Conservation (phyloP, 2,113 vertebrate genomes). For the Reinhardtius hippoglossoides region DNA sequence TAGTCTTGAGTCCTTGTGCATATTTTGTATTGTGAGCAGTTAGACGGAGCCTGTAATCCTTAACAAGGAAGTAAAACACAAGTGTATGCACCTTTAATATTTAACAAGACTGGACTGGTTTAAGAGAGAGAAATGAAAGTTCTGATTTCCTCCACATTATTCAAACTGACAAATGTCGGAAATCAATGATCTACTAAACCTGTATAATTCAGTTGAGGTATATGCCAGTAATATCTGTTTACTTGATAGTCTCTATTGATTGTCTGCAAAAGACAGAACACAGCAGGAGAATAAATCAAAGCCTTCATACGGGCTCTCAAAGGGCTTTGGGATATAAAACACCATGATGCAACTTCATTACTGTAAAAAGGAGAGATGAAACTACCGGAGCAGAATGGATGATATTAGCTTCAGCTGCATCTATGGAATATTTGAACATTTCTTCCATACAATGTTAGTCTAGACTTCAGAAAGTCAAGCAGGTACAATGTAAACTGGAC, state of each 20-base stretch:
- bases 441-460: constrained; percentile 9
- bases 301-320: constrained; percentile 39
- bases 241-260: constrained; percentile 68
- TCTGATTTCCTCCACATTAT: constrained; percentile 30
- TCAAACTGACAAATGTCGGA: constrained; percentile 35
- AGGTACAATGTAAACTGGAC: not conserved
- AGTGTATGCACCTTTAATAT: not conserved
- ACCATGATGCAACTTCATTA: constrained; percentile 47
- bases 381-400: constrained; percentile 29
- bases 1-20: not conserved
- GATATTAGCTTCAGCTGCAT: constrained; percentile 29
- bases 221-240: constrained; percentile 64
- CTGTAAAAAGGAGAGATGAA: constrained; percentile 62
- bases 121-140: not conserved
- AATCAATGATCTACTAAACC: constrained; percentile 44
- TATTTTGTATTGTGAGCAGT: not conserved
- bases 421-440: not conserved
- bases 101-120: not conserved
- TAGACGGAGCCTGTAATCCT: not conserved
- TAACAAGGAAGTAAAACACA: not conserved
- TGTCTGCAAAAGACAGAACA: constrained; percentile 46
- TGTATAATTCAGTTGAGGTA: constrained; percentile 58
- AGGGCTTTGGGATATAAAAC: constrained; percentile 46
- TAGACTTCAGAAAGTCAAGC: not conserved
- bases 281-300: constrained; percentile 54